Conservation (phyloP, 1,140 invertebrate species). For the Rhopalosiphum maidis region DNA sequence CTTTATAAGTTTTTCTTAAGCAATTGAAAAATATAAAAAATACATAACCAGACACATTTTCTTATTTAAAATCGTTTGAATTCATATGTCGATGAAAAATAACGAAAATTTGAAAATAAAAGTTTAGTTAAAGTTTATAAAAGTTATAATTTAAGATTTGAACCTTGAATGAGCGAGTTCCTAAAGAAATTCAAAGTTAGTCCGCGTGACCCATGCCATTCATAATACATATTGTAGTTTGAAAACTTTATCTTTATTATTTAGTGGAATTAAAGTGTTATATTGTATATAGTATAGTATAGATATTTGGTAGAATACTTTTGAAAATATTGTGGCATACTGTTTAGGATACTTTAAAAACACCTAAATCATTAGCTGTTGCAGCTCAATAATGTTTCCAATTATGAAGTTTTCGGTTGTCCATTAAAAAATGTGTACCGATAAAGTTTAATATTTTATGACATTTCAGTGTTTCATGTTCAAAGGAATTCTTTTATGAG, state of each 20-base stretch:
- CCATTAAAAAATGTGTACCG: neutral
- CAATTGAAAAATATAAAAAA: too few relatives aligned
- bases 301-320: neutral
- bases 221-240: slow-evolving; percentile 30
- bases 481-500: neutral
- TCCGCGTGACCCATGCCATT: too few relatives aligned
- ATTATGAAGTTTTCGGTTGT: neutral
- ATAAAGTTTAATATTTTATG: slow-evolving; percentile 3
- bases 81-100: too few relatives aligned
- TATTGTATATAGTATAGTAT: neutral
- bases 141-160: too few relatives aligned
- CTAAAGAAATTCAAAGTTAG: too few relatives aligned
- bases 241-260: slow-evolving; percentile 59
- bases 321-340: neutral
- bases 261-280: neutral
- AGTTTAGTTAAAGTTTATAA: too few relatives aligned
- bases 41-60: too few relatives aligned
- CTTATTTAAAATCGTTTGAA: too few relatives aligned
- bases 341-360: neutral
- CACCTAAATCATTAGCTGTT: neutral
- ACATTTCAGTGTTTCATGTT: neutral
- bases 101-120: too few relatives aligned
- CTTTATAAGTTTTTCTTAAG: too few relatives aligned
- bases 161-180: too few relatives aligned
- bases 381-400: neutral